These are phyloP conservation scores for Megaceryle maxima DNA, from an alignment of 2,113 vertebrate genomes.

Conservation along the genomic window DNA sequence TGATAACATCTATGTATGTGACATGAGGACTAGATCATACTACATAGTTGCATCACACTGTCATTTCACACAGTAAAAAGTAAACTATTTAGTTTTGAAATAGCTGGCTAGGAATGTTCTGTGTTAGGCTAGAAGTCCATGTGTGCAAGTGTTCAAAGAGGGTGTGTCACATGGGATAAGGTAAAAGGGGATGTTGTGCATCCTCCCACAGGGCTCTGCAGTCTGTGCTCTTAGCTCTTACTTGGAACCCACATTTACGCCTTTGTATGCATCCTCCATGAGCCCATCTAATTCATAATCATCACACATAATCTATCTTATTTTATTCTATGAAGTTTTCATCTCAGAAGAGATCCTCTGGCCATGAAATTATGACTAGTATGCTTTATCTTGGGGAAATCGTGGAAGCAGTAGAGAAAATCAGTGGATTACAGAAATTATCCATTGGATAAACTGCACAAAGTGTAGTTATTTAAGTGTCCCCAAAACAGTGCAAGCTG, in stretches of 20 bases:
- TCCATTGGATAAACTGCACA: background rate
- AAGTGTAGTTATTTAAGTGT: background rate
- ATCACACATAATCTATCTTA: background rate
- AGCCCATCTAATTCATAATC: background rate
- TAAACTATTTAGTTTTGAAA: background rate
- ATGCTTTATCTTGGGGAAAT: background rate
- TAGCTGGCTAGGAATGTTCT: background rate
- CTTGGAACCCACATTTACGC: background rate
- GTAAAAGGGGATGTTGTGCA: background rate
- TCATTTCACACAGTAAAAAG: background rate
- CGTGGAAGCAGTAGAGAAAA: background rate
- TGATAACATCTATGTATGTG: background rate
- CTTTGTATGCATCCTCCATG: background rate
- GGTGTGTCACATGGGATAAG: background rate
- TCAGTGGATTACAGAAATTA: background rate
- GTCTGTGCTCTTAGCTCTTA: background rate
- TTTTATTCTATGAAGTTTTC: background rate
- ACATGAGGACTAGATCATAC: background rate
- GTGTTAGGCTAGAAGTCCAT: background rate
- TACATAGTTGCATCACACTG: background rate
- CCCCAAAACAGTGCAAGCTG: background rate
- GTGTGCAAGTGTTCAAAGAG: background rate
- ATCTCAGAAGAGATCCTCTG: background rate
- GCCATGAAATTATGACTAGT: background rate
- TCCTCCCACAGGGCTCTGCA: background rate